Base-by-base conservation (phyloP, 2,797 vertebrate genomes). In the Notolabrus celidotus region DNA sequence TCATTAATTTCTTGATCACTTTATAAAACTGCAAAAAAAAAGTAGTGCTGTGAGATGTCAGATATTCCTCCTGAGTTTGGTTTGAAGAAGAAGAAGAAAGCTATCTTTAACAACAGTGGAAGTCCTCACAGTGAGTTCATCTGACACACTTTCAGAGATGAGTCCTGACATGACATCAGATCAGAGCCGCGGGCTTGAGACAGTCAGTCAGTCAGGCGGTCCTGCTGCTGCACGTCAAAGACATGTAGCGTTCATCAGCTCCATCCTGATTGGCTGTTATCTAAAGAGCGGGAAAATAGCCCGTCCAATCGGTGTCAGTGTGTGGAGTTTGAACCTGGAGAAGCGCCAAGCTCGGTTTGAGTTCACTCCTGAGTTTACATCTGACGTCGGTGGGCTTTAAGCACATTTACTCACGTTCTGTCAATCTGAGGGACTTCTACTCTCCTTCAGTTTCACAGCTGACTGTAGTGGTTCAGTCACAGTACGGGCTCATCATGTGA, bases 261-360 rank as follows among this genome's bases (percentile, higher is more conserved):
- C 14, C 1, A 0, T 43, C 33, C 50, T 49, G 64, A 81, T 69
- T 73, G 79, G 73, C 73, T 52, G 19, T 14, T 10, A 0, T 15
- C 27, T 10, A 15, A 4, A 10, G 20, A 38, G 5, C 41, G 14
- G 10, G 34, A 50, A 2, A 0, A 45, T 2, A 3, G 8, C 1
- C 12, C 29, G 5, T 47, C 65, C 65, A 81, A 66, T 73, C 29
- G 4, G 27, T 12, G 0, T 39, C 11, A 0, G 7, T 1, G 25
- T 17, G 16, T 38, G 22, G 39, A 60, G 51, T 69, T 73, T 57
- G 39, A 77, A 72, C 63, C 47, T 49, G 39, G 39, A 11, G 22
- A 8, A 31, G 25, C 25, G 25, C 25, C 25, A 27, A 27, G 25
- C 25, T 27, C 25, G 27, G 22, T 22, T 1, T 31, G 47, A 62